Evolutionary conservation across 2,888 invertebrate genomes (phyloP), one percentile per base, ranked within the genome.

Genomic region (Watsonalla cultraria): DNA sequence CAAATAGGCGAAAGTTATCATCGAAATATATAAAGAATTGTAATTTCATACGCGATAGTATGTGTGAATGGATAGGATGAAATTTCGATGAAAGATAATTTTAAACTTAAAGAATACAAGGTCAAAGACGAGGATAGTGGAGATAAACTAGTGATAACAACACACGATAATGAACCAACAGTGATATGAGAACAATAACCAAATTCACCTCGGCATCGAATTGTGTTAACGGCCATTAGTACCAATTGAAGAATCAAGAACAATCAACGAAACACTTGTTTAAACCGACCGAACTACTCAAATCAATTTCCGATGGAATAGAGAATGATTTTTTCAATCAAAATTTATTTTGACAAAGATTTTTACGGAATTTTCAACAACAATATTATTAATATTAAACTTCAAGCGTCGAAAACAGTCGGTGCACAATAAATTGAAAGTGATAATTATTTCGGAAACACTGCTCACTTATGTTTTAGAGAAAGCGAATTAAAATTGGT

Each of bases 101-200:
- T 53, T 51, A 51, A 64, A 64, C 57, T 61, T 57, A 55, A 56
- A 59, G 61, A 70, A 65, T 55, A 66, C 79, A 82, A 83, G 83
- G 82, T 78, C 72, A 68, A 58, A 67, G 54, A 53, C 55, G 54
- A 63, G 72, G 76, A 83, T 80, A 80, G 62, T 52, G 55, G 49
- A 71, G 81, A 82, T 80, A 80, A 72, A 53, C 57, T 37, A 45
- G 47, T 51, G 58, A 64, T 55, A 59, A 57, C 47, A 49, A 11
- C 49, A 42, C 51, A 62, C 54, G 84, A 84, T 85, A 83, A 73
- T 62, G 52, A 61, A 62, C 56, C 74, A 62, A 60, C 52, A 65
- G 59, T 60, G 67, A 64, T 60, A 62, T 59, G 58, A 59, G 61
- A 68, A 65, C 56, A 66, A 73, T 68, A 70, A 72, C 60, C 64